Evolutionary conservation across 2,888 invertebrate genomes (phyloP).

Genomic region (Cerceris ruficornis): DNA sequence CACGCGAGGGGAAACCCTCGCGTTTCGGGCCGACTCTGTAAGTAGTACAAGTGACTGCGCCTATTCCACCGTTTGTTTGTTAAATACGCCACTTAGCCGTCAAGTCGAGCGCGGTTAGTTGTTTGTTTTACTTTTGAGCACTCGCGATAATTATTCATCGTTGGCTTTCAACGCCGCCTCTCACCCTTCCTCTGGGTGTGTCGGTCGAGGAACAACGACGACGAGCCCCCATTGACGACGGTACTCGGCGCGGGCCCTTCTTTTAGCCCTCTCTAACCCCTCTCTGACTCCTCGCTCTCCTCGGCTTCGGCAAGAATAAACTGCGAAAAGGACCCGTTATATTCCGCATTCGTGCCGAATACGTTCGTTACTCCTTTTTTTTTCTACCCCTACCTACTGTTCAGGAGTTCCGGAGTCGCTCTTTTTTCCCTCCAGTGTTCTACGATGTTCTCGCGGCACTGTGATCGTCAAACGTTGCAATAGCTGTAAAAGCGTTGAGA

Average conservation of each 20-base stretch:
- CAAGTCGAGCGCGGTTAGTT: constrained; percentile 75
- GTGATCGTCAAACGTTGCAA: constrained; percentile 54
- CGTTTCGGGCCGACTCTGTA: constrained; percentile 26
- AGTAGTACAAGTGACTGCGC: constrained; percentile 23
- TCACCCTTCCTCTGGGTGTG: constrained; percentile 42
- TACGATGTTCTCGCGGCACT: constrained; percentile 38
- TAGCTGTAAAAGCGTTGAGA: constrained; percentile 58
- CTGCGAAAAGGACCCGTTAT: constrained; percentile 73
- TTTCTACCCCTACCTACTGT: not conserved
- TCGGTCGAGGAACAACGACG: constrained; percentile 70
- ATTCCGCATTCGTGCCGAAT: constrained; percentile 65
- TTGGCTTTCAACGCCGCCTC: constrained; percentile 69
- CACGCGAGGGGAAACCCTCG: constrained; percentile 21
- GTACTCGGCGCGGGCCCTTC: constrained; percentile 46
- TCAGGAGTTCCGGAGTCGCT: not conserved
- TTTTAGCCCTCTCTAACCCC: constrained; percentile 34
- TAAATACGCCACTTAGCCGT: constrained; percentile 77
- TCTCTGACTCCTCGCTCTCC: constrained; percentile 35
- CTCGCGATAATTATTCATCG: constrained; percentile 79
- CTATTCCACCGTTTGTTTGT: constrained; percentile 68
- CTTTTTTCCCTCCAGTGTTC: constrained; percentile 8
- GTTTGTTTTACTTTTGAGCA: constrained; percentile 78
- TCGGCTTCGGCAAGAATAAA: constrained; percentile 70
- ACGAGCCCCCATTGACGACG: constrained; percentile 69
- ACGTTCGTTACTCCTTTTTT: constrained; percentile 14